phyloP scores from a whole-genome alignment of 1,140 invertebrate species.

The Anastrepha ludens region DNA sequence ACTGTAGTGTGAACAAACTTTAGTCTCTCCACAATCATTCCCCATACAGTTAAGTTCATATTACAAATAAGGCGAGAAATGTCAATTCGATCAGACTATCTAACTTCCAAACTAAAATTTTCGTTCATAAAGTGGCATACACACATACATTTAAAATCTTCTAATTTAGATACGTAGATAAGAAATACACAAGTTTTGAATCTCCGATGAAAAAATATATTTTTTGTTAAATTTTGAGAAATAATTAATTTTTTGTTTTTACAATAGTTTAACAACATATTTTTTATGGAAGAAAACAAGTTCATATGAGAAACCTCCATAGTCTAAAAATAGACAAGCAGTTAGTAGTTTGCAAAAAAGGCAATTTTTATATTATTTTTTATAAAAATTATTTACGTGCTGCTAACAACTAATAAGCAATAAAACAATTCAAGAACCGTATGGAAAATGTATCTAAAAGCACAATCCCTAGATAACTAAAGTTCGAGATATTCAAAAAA shows the following conservation, averaged over 20 bases:
- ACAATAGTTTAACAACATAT: constrained; percentile 47
- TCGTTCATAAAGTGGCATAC: no score
- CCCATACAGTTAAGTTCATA: no score
- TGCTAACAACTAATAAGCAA: constrained; percentile 25
- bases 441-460: constrained; percentile 42
- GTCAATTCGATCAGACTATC: no score
- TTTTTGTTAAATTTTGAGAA: constrained; percentile 34
- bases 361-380: constrained; percentile 26
- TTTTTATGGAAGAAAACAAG: constrained; percentile 33
- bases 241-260: constrained; percentile 35
- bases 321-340: constrained; percentile 40
- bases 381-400: constrained; percentile 38
- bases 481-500: constrained; percentile 53
- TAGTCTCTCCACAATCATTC: no score
- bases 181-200: not conserved
- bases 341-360: constrained; percentile 48
- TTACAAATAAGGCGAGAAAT: no score
- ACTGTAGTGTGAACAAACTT: no score
- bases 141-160: no score
- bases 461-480: constrained; percentile 52
- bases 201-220: constrained; percentile 49
- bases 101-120: no score
- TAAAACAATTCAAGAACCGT: constrained; percentile 16
- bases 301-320: constrained; percentile 25
- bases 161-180: not conserved